Conservation (phyloP, 2,888 invertebrate genomes). For the Julus scanicus region DNA sequence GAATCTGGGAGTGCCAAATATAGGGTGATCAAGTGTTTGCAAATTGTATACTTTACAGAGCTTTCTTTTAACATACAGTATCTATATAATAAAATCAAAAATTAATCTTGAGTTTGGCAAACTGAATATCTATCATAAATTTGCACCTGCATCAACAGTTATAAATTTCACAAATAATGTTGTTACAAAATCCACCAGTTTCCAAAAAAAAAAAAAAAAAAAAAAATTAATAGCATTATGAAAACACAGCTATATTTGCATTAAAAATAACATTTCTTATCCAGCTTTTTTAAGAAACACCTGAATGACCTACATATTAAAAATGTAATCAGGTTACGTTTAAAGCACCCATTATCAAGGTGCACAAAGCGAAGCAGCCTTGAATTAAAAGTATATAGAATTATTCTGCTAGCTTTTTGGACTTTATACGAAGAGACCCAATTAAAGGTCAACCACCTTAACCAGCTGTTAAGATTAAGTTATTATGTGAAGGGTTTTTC, state of each 20-base stretch:
- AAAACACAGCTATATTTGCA: neutral
- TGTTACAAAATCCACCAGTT: neutral
- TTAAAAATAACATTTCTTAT: neutral
- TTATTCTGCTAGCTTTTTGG: neutral
- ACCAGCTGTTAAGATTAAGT: neutral
- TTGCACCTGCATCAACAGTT: neutral
- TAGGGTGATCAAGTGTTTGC: neutral
- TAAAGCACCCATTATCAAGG: slow-evolving; percentile 45
- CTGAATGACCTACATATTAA: slow-evolving; percentile 29
- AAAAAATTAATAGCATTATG: neutral
- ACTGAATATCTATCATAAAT: neutral
- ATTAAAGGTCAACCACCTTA: slow-evolving; percentile 35
- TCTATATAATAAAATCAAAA: neutral
- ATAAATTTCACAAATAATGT: neutral
- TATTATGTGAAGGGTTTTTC: neutral
- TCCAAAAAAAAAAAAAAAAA: neutral
- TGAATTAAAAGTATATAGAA: slow-evolving; percentile 21
- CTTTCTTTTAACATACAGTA: neutral
- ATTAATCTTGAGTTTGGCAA: neutral
- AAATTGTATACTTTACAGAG: neutral
- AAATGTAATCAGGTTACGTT: slow-evolving; percentile 26
- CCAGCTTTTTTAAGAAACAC: neutral
- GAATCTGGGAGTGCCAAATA: slow-evolving; percentile 36
- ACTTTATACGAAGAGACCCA: neutral
- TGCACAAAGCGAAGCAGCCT: slow-evolving; percentile 37